These are phyloP conservation scores for Astreopora myriophthalma DNA, from an alignment of 64 coral and sea anemone species.

Conservation along the genomic window DNA sequence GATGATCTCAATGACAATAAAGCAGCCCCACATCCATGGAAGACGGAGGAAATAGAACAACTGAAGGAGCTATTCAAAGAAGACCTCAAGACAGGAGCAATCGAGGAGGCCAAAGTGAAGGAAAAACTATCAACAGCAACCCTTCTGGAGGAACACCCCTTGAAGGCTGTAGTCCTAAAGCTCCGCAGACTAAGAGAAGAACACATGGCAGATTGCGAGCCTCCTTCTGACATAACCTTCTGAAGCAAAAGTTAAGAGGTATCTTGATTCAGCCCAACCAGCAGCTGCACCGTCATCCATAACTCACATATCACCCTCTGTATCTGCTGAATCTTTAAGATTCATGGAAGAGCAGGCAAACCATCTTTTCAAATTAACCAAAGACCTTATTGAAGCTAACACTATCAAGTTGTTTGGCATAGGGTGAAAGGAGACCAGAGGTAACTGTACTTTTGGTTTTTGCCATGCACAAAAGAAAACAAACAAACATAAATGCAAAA, in stretches of 20 bases:
- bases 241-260: conserved; percentile 60
- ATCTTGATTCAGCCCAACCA: conserved; percentile 55
- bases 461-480: background rate
- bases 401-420: conserved; percentile 53
- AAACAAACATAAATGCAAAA: background rate
- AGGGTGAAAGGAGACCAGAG: conserved; percentile 16
- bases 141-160: background rate
- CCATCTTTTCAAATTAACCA: conserved; percentile 39
- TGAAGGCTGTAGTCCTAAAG: background rate
- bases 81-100: background rate
- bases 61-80: background rate
- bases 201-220: background rate
- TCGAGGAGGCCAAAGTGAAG: background rate
- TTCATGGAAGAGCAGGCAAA: conserved; percentile 35
- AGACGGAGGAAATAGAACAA: background rate
- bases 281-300: conserved; percentile 29
- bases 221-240: conserved; percentile 2
- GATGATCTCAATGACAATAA: background rate
- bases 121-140: background rate
- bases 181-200: background rate
- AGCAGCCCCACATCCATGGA: background rate
- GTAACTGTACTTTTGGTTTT: background rate
- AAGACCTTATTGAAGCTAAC: conserved; percentile 61
- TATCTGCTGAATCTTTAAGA: conserved; percentile 58
- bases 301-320: conserved; percentile 17